A percentile compares a stretch with the other conserved stretches of the same genome.
phyloP scores from a whole-genome alignment of 2,888 invertebrate genomes.

The Oxyteleia sp. region DNA sequence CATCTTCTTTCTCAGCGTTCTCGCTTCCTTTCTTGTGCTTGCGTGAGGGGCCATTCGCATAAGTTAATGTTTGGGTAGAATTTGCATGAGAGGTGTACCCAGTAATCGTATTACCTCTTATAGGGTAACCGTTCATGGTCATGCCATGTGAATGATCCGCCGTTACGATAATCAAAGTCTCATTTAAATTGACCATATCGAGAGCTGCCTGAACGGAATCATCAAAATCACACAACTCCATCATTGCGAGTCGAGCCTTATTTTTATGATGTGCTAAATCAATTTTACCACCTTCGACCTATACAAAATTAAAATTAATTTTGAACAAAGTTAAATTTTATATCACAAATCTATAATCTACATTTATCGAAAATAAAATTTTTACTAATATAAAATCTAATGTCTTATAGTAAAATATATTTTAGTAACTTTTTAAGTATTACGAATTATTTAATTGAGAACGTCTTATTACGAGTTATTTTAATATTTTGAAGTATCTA shows the following conservation, averaged over 20 bases:
- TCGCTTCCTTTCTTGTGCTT: too few relatives aligned
- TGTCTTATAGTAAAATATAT: too few relatives aligned
- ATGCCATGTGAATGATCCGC: constrained; percentile 91
- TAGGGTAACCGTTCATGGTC: constrained; percentile 90
- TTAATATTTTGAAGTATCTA: too few relatives aligned
- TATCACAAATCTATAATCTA: too few relatives aligned
- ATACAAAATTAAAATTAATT: neutral
- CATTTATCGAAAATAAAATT: too few relatives aligned
- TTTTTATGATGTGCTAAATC: constrained; percentile 91
- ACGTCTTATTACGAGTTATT: too few relatives aligned
- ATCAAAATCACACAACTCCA: constrained; percentile 90
- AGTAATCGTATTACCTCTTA: constrained; percentile 87
- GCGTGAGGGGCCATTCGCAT: constrained; percentile 57
- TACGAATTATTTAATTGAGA: too few relatives aligned
- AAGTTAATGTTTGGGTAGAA: neutral
- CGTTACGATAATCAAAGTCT: constrained; percentile 91
- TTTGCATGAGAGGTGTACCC: neutral
- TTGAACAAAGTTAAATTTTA: too few relatives aligned
- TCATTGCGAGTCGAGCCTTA: constrained; percentile 89
- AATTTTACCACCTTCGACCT: constrained; percentile 90
- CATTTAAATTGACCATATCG: constrained; percentile 88
- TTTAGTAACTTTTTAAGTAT: too few relatives aligned
- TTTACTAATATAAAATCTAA: too few relatives aligned
- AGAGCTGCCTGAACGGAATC: constrained; percentile 89
- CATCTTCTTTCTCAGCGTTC: constrained; percentile 75